These are phyloP conservation scores for Cotesia congregata DNA, from an alignment of 2,888 invertebrate genomes.

Conservation along the genomic window DNA sequence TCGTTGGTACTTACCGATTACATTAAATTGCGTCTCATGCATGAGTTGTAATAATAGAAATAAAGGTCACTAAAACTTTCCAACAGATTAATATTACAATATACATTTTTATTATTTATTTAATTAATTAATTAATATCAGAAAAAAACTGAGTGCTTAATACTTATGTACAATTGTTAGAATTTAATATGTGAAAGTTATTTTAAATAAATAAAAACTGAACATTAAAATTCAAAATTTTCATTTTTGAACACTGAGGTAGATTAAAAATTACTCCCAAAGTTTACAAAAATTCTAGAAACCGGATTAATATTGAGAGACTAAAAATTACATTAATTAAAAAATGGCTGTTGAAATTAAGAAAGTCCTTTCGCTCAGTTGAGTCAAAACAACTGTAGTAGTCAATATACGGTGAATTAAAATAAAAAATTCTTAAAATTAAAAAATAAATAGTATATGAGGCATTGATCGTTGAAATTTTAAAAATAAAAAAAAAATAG, in stretches of 20 bases:
- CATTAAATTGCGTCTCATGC: slow-evolving; percentile 50
- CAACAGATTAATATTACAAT: slow-evolving; percentile 42
- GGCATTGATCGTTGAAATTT: no score
- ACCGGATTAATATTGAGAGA: not conserved
- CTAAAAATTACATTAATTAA: not conserved
- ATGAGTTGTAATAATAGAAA: slow-evolving; percentile 46
- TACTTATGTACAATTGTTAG: slow-evolving; percentile 41
- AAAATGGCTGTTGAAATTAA: slow-evolving; percentile 2
- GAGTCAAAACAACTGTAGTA: no score
- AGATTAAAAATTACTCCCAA: not conserved
- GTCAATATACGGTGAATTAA: no score
- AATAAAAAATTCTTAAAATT: no score
- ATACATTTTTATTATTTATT: not conserved
- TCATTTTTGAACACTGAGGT: slow-evolving; percentile 1
- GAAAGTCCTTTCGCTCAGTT: no score
- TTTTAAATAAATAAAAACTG: not conserved
- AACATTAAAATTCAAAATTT: slow-evolving; percentile 18
- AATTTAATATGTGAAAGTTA: not conserved
- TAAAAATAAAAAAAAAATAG: no score
- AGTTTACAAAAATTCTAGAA: no score
- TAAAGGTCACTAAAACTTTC: slow-evolving; percentile 46
- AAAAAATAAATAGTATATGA: no score
- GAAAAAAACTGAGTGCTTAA: slow-evolving; percentile 32
- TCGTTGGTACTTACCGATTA: slow-evolving; percentile 48
- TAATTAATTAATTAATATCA: slow-evolving; percentile 39